Base-by-base conservation (phyloP, 2,888 invertebrate species). In the Amphiduros pacificus region DNA sequence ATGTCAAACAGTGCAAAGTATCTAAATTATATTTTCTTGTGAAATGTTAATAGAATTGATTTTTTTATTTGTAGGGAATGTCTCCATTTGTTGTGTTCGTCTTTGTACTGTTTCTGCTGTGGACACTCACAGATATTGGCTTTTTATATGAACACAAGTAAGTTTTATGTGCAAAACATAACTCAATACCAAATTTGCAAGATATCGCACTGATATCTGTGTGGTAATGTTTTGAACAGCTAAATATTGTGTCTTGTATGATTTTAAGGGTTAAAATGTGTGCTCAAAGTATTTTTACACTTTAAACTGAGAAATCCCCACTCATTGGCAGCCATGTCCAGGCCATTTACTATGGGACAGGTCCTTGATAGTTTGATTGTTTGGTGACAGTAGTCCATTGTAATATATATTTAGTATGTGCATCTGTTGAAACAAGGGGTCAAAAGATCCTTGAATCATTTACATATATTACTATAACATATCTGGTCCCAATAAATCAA, bases 21-120 rank as follows among this genome's bases (percentile, higher is more conserved):
- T 36, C 11, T 9, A 36, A 36, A 36, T 36, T 9, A 36, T 36
- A 36, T 14, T 14, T 14, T 14, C 14, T 36, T 14, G 14, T 14
- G 40, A 36, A 14, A 14, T 14, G 14, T 14, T 14, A 14, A 36
- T 14, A 36, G 14, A 36, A 14, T 14, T 14, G 14, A 36, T 14
- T 48, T n/a, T 5, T 48, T 50, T 50, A 6, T 61, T 69, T 70
- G 22, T 66, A 72, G 73, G 61, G 48, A n/a, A 44, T 69, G 56
- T 53, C 72, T 36, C 60, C 53, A 2, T 51, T 65, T 20, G 49
- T 62, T 6, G 64, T 73, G 40, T 49, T 73, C n/a, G 24, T 52
- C 24, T 36, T 32, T 11, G 22, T 49, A n/a, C 52, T 52, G 20
- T 62, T 41, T 48, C n/a, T 66, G n/a, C 26, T 66, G 20, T 66